Percentiles rank a stretch among this genome's conserved stretches.
These are phyloP conservation scores for Dryas iulia DNA, from an alignment of 1,140 invertebrate species.

Conservation along the genomic window DNA sequence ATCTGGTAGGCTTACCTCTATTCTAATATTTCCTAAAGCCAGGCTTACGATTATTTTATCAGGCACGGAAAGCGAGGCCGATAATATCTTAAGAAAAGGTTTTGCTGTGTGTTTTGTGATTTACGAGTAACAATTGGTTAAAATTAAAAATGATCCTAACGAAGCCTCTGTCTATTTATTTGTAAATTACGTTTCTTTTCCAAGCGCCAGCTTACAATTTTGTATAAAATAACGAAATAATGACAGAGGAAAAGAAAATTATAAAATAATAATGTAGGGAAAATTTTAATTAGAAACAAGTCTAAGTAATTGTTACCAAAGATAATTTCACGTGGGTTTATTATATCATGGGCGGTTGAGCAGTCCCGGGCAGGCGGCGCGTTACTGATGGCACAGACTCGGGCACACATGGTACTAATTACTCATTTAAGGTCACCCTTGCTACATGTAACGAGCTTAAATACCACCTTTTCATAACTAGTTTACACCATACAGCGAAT, in stretches of 20 bases:
- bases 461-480: slow-evolving; percentile 37
- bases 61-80: slow-evolving; percentile 18
- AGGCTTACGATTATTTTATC: slow-evolving; percentile 33
- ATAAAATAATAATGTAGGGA: not conserved
- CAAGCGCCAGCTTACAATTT: not conserved
- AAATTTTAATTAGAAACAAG: slow-evolving; percentile 50
- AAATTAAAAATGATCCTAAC: not conserved
- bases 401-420: slow-evolving; percentile 68
- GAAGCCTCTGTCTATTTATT: too few species aligned
- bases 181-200: not conserved
- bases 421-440: slow-evolving; percentile 59
- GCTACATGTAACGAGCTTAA: slow-evolving; percentile 40
- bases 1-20: slow-evolving; percentile 35
- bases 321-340: slow-evolving; percentile 70
- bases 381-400: slow-evolving; percentile 52
- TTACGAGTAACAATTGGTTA: slow-evolving; percentile 16
- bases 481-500: slow-evolving; percentile 26
- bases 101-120: slow-evolving; percentile 11
- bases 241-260: not conserved
- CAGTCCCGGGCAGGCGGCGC: slow-evolving; percentile 52
- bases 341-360: slow-evolving; percentile 34
- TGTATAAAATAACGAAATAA: not conserved
- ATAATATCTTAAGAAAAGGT: slow-evolving; percentile 25
- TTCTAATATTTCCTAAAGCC: slow-evolving; percentile 34
- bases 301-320: slow-evolving; percentile 65